These are phyloP conservation scores for Ahaetulla prasina DNA, from an alignment of 2,113 vertebrate genomes.

Conservation along the genomic window DNA sequence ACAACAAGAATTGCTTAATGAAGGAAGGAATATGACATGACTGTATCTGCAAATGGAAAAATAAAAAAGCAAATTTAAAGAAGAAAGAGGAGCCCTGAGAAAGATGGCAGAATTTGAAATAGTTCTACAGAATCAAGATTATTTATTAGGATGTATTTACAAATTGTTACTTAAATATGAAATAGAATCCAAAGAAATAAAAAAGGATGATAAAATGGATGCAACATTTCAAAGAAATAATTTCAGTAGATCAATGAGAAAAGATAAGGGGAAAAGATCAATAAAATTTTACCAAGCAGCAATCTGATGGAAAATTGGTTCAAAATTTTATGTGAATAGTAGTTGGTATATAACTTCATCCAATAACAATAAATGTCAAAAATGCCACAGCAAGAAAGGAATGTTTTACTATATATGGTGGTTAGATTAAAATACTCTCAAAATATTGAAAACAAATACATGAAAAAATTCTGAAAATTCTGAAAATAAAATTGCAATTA, in stretches of 20 bases:
- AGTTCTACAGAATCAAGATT: neutral
- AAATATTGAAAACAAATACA: neutral
- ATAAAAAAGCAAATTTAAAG: neutral
- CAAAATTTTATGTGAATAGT: neutral
- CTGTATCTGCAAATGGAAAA: neutral
- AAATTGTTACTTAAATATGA: neutral
- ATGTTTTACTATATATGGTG: neutral
- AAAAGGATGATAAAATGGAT: neutral
- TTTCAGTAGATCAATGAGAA: neutral
- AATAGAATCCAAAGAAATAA: neutral
- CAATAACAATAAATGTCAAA: neutral
- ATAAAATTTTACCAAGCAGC: neutral
- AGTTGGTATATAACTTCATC: neutral
- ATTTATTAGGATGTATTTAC: neutral
- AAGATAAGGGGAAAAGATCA: neutral
- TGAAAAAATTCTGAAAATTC: neutral
- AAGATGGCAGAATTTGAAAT: neutral
- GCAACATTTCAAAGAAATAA: neutral
- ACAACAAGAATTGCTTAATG: neutral
- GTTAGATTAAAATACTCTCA: neutral
- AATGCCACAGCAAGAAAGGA: neutral
- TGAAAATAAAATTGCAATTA: neutral
- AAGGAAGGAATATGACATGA: neutral
- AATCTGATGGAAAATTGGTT: neutral
- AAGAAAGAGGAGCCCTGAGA: neutral